Conservation (phyloP, 2,797 vertebrate genomes). For the Myioborus melanocephalus region DNA sequence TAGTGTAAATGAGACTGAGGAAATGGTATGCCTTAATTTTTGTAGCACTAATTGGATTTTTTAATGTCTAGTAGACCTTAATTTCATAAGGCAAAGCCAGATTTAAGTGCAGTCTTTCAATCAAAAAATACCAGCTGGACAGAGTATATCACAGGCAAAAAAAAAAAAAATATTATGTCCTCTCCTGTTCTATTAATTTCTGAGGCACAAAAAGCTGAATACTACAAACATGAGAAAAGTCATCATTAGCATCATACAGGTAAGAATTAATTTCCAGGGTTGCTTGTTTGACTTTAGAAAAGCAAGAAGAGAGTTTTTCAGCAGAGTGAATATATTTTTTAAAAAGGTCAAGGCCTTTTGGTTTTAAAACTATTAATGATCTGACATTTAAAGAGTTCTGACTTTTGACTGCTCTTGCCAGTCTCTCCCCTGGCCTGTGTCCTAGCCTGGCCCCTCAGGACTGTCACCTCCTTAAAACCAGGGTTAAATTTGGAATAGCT, state of each 20-base stretch:
- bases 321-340: not conserved
- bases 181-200: not conserved
- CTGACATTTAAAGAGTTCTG: not conserved
- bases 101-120: not conserved
- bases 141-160: not conserved
- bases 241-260: not conserved
- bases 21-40: slow-evolving; percentile 1
- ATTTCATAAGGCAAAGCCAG: slow-evolving; percentile 19
- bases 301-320: not conserved
- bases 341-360: not conserved
- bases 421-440: not conserved
- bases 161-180: not conserved
- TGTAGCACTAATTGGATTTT: slow-evolving; percentile 24
- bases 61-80: slow-evolving; percentile 25
- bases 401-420: not conserved
- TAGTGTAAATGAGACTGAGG: not conserved
- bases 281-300: not conserved
- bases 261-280: not conserved
- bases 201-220: not conserved
- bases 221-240: not conserved
- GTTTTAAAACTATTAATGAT: not conserved
- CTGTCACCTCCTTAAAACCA: not conserved
- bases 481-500: not conserved
- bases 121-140: not conserved
- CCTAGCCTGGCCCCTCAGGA: not conserved